Conservation (phyloP, 2,113 vertebrate genomes). For the Turnix velox region DNA sequence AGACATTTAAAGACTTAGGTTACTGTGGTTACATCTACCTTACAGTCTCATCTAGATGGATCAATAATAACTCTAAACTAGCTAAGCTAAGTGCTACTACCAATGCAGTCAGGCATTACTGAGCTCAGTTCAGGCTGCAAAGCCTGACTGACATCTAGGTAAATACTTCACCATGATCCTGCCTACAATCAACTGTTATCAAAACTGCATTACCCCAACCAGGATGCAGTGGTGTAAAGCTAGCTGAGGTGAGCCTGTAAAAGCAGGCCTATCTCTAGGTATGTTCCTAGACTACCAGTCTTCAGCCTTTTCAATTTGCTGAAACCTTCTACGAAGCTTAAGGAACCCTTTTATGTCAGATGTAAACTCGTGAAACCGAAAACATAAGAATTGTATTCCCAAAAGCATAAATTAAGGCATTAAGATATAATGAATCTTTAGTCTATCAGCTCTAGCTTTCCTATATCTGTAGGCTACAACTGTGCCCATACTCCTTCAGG, state of each 20-base stretch:
- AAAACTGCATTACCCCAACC: background rate
- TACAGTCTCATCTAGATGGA: background rate
- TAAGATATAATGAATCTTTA: background rate
- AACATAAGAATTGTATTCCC: background rate
- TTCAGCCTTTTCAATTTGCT: background rate
- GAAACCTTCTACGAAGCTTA: background rate
- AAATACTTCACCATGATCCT: constrained; percentile 12
- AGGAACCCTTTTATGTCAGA: background rate
- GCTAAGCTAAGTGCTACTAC: background rate
- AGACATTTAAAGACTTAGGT: background rate
- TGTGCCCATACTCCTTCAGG: background rate
- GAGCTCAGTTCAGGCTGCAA: background rate
- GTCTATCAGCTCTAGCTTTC: background rate
- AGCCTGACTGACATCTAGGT: constrained; percentile 29
- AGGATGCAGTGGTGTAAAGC: constrained; percentile 35
- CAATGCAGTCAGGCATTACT: background rate
- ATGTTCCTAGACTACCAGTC: background rate
- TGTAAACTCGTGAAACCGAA: background rate
- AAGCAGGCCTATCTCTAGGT: background rate
- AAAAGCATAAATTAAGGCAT: background rate
- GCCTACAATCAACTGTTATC: background rate
- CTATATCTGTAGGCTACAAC: background rate
- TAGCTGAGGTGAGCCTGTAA: background rate
- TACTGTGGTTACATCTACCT: background rate
- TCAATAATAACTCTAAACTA: constrained; percentile 5